These are phyloP conservation scores for Tetropium fuscum DNA, from an alignment of 2,888 invertebrate species.

Conservation along the genomic window DNA sequence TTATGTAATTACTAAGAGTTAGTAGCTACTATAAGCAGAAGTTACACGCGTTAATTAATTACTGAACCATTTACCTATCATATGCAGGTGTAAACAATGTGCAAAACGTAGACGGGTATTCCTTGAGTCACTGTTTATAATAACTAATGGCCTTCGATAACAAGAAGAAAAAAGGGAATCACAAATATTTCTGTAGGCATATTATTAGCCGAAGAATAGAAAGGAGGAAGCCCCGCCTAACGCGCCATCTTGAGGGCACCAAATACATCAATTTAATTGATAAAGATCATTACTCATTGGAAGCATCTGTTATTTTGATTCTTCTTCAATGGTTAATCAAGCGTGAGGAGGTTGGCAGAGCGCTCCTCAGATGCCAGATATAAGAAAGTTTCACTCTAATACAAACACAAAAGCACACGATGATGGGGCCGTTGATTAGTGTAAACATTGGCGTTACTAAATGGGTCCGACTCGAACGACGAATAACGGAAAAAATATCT, in stretches of 20 bases:
- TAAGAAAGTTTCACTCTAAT: conserved; percentile 31
- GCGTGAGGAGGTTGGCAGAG: conserved; percentile 48
- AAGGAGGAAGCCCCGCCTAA: conserved; percentile 47
- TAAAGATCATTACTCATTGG: conserved; percentile 63
- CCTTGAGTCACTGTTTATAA: neutral
- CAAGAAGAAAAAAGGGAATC: conserved; percentile 10
- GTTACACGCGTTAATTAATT: too few species aligned
- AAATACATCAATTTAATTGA: conserved; percentile 61
- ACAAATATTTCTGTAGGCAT: conserved; percentile 10
- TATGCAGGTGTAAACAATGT: too few species aligned
- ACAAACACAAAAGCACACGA: conserved; percentile 37
- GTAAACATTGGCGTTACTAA: conserved; percentile 18
- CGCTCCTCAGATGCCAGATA: conserved; percentile 27
- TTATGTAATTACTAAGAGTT: too few species aligned
- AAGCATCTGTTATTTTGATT: conserved; percentile 59
- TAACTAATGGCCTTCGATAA: conserved; percentile 9
- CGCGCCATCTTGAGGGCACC: conserved; percentile 58
- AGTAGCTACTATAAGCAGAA: too few species aligned
- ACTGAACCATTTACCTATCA: too few species aligned
- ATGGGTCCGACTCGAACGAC: too few species aligned
- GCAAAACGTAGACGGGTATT: neutral
- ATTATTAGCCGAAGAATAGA: conserved; percentile 12
- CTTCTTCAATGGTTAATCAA: conserved; percentile 58
- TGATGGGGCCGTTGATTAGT: conserved; percentile 20
- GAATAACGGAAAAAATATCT: too few species aligned